Evolutionary conservation across 2,113 vertebrate genomes (phyloP).

Genomic region (Sinosuthora webbiana): DNA sequence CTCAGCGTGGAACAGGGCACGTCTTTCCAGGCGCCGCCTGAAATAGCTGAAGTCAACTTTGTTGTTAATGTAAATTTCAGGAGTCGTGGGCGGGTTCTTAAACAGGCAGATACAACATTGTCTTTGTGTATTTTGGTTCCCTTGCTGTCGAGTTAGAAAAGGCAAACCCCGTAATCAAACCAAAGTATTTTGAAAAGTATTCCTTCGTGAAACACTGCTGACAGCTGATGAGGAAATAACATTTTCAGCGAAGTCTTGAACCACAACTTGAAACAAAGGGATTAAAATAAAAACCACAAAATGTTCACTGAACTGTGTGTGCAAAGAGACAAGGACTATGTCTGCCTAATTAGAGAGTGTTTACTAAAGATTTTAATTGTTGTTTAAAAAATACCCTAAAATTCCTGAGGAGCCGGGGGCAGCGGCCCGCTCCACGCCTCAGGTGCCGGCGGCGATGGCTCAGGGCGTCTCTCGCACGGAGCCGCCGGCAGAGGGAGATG

Average conservation of each 20-base stretch:
- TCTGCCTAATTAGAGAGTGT: not conserved
- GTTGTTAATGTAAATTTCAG: not conserved
- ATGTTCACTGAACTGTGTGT: not conserved
- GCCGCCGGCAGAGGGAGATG: not conserved
- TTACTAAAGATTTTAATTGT: not conserved
- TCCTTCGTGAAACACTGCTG: not conserved
- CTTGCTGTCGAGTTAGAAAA: not conserved
- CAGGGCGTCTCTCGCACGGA: not conserved
- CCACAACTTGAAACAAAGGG: not conserved
- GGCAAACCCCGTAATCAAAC: not conserved
- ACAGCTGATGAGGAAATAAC: not conserved
- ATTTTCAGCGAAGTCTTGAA: not conserved
- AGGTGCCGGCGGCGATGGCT: not conserved
- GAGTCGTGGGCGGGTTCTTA: not conserved
- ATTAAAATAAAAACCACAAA: not conserved
- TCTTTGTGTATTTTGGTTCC: not conserved
- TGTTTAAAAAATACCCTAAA: not conserved
- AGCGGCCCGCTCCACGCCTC: fast-evolving
- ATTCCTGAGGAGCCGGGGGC: not conserved
- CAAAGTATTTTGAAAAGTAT: not conserved
- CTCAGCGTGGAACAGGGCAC: fast-evolving
- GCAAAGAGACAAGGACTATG: not conserved
- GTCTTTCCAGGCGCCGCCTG: not conserved
- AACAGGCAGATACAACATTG: not conserved
- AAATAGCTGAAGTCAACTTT: not conserved